Percentiles rank a stretch among this genome's conserved stretches.
phyloP scores from a whole-genome alignment of 2,797 vertebrate species.

The Sebastolobus alascanus region DNA sequence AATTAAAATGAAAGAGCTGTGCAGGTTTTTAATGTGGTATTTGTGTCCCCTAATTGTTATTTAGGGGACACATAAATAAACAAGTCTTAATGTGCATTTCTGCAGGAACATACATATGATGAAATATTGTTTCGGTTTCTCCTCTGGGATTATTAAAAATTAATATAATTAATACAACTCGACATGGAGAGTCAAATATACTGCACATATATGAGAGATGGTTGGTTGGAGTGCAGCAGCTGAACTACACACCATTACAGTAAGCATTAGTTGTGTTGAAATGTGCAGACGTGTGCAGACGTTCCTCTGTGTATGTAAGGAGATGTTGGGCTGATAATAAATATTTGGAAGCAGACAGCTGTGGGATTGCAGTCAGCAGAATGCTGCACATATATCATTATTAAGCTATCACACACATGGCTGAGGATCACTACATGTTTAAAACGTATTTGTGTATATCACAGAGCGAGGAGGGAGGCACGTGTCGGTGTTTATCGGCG shows the following conservation, averaged over 20 bases:
- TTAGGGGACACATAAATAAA: neutral
- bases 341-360: constrained; percentile 14
- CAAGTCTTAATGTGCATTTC: neutral
- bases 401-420: constrained; percentile 43
- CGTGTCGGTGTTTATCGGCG: constrained; percentile 18
- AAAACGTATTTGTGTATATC: constrained; percentile 48
- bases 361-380: constrained; percentile 33
- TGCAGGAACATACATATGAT: neutral
- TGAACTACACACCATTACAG: neutral
- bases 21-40: neutral
- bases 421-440: constrained; percentile 35
- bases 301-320: neutral
- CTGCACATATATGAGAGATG: too few relatives aligned
- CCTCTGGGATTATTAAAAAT: neutral
- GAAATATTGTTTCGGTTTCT: neutral
- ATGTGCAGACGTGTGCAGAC: constrained; percentile 29
- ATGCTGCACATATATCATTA: constrained; percentile 31
- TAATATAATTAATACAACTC: neutral
- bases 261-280: neutral
- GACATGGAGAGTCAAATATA: neutral
- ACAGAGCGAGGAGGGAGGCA: neutral
- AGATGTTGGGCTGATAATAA: constrained; percentile 10
- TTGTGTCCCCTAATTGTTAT: neutral
- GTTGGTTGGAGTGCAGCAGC: neutral
- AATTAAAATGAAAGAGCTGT: too few relatives aligned